Percentiles rank a stretch among this genome's conserved stretches.
phyloP scores from a whole-genome alignment of 2,888 invertebrate genomes.

The Hesperia comma region DNA sequence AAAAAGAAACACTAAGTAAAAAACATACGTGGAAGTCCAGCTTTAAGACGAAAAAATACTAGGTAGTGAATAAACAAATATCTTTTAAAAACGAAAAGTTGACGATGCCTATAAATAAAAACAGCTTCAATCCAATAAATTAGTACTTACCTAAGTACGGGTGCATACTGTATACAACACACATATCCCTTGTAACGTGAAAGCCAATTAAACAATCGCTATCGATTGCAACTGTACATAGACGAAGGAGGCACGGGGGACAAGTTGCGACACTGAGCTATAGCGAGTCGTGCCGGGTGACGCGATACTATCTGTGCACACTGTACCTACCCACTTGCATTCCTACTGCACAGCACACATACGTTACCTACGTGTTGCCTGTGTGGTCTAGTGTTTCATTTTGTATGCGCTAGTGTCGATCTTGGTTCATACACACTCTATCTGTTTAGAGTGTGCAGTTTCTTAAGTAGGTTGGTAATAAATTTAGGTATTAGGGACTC shows the following conservation, averaged over 20 bases:
- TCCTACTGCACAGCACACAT: slow-evolving; percentile 8
- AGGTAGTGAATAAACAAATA: no score
- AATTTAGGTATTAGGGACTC: no score
- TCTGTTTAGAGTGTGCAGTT: no score
- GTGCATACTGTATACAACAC: no score
- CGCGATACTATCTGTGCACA: slow-evolving; percentile 25
- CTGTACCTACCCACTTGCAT: slow-evolving; percentile 7
- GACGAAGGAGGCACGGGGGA: slow-evolving; percentile 25
- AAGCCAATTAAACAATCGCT: slow-evolving; percentile 34
- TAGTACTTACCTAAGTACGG: background rate
- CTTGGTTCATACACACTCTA: background rate
- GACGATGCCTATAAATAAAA: background rate
- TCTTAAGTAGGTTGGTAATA: no score
- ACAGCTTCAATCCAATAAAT: background rate
- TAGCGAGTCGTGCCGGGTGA: slow-evolving; percentile 23
- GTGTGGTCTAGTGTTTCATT: background rate
- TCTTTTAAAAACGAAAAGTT: no score
- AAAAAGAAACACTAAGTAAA: no score
- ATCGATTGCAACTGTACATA: slow-evolving; percentile 32
- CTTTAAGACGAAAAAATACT: no score
- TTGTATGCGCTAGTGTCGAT: background rate
- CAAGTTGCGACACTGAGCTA: slow-evolving; percentile 34
- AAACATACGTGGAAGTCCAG: no score
- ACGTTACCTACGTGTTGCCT: background rate
- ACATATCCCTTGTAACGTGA: slow-evolving; percentile 5